phyloP scores from a whole-genome alignment of 2,797 vertebrate species.

The Coilia nasus region DNA sequence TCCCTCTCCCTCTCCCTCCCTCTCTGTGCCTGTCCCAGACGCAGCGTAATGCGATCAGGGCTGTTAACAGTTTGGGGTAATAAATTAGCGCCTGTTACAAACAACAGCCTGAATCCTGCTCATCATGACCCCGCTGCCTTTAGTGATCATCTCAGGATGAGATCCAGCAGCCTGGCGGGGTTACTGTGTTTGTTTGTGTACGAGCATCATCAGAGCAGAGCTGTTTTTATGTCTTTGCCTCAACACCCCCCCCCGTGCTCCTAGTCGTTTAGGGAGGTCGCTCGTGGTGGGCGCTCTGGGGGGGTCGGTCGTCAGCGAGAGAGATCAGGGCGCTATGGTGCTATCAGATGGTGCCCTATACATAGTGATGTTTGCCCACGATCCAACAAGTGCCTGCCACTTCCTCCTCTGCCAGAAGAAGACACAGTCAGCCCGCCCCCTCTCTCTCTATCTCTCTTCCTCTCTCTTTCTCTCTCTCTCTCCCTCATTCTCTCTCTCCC shows the following conservation, averaged over 20 bases:
- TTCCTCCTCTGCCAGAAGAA: background rate
- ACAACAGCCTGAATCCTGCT: conserved; percentile 73
- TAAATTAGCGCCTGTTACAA: conserved; percentile 76
- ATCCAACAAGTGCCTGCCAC: conserved; percentile 38
- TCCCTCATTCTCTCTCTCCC: background rate
- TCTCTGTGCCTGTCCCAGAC: too few species aligned
- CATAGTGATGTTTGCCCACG: too few species aligned
- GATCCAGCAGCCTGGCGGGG: conserved; percentile 45
- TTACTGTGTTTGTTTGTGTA: background rate
- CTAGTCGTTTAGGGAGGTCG: conserved; percentile 30
- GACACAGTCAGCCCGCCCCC: conserved; percentile 46
- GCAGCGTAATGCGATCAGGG: conserved; percentile 68
- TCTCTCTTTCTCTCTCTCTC: background rate
- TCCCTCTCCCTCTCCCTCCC: conserved; percentile 51
- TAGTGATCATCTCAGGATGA: conserved; percentile 70
- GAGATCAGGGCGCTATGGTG: conserved; percentile 18
- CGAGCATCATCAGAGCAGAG: conserved; percentile 34
- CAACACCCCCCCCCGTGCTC: background rate
- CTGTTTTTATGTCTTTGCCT: conserved; percentile 32
- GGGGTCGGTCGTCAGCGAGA: conserved; percentile 27
- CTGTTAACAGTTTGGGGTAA: conserved; percentile 76
- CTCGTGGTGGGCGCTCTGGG: conserved; percentile 38
- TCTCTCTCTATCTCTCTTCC: conserved; percentile 23
- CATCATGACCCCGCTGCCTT: conserved; percentile 77
- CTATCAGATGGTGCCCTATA: too few species aligned